Conservation (phyloP, 2,888 invertebrate species). For the Folsomia manolachei region DNA sequence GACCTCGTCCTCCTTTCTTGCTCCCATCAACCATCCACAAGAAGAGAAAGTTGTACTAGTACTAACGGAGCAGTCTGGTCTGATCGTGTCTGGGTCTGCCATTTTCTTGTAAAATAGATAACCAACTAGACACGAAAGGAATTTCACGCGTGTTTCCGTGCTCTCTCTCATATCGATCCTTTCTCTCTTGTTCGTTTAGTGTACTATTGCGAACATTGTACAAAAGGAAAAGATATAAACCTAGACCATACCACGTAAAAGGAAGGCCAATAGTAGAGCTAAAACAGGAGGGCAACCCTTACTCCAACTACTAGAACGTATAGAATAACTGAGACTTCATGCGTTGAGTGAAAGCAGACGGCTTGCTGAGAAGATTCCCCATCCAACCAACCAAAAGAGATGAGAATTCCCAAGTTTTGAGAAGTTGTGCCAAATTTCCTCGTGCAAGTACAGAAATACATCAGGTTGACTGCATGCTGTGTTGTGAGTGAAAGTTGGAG, state of each 20-base stretch:
- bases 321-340: not conserved
- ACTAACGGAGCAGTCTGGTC: no score
- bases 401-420: not conserved
- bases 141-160: constrained; percentile 7
- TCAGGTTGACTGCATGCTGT: not conserved
- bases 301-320: not conserved
- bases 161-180: not conserved
- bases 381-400: not conserved
- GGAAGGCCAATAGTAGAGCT: no score
- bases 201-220: no score
- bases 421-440: constrained; percentile 1
- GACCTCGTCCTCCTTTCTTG: constrained; percentile 1
- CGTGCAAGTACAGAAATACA: not conserved
- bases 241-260: no score
- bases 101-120: not conserved
- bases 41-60: not conserved
- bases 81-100: no score
- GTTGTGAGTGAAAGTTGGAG: not conserved
- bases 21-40: not conserved
- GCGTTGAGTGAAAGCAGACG: not conserved
- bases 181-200: no score
- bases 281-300: no score
- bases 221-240: no score
- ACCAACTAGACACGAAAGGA: not conserved
- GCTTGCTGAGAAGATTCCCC: not conserved